Base-by-base conservation (phyloP, 2,113 vertebrate genomes). In the Hepsetus odoe region DNA sequence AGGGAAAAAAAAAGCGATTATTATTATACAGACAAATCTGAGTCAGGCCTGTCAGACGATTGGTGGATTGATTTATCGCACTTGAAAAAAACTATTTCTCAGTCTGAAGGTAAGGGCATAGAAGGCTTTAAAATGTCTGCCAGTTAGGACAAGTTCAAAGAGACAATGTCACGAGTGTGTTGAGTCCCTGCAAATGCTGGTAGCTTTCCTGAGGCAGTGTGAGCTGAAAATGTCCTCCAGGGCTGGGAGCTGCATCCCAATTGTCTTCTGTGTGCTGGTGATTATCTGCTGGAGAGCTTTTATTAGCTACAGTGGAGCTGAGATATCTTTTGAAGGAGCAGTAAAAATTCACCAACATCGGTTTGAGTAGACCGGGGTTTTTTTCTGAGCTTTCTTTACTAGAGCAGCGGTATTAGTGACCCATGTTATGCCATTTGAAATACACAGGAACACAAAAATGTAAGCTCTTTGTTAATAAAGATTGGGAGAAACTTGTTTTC, bases 81-180 rank as follows among this genome's bases (percentile, higher is more conserved):
- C 46, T 49, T 14, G 16, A 6, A 3, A 30, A 26, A 61, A 61
- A 14, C 30, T 32, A 33, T 14, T 33, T 32, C 28, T 62, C n/a
- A 38, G 24, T 67, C 38, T 67, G 8, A 11, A 67, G 33, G 65
- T 67, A 38, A 2, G 11, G 20, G 65, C 35, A 11, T 67, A 67
- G 51, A 24, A 6, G 30, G 32, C 32, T 32, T 72, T 72, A 24
- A 40, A 72, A 5, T 12, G 22, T 40, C 53, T 73, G 53, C 71
- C n/a, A 26, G n/a, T 22, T 72, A n/a, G n/a, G 38, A 72, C 51
- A 33, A 72, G 70, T 33, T 72, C 51, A 72, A n/a, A 58, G n/a
- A n/a, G n/a, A 32, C 0, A 9, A 64, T 35, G 32, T 2, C 59
- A 64, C n/a, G 59, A 10, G 9, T 61, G 58, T 18, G 32, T 72